Conservation (phyloP, 2,113 vertebrate species). For the Syngnathus floridae region DNA sequence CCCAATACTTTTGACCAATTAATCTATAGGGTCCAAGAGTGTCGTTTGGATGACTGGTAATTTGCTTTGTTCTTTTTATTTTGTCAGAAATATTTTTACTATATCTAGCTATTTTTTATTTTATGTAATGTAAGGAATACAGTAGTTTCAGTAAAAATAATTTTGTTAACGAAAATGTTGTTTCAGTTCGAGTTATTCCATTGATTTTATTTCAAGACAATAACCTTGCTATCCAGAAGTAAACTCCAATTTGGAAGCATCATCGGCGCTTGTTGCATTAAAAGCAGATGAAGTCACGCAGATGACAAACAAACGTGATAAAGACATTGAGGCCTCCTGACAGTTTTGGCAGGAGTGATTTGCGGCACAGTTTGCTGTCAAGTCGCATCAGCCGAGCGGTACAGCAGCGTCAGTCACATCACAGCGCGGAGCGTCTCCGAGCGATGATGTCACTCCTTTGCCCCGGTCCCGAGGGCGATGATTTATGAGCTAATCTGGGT, state of each 20-base stretch:
- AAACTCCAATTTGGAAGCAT: neutral
- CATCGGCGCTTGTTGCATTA: neutral
- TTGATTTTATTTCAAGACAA: too few species aligned
- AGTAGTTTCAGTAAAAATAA: too few species aligned
- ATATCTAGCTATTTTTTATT: too few species aligned
- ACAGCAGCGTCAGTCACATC: slow-evolving; percentile 54
- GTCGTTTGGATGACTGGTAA: neutral
- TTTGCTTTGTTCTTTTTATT: slow-evolving; percentile 1
- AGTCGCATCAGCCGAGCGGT: slow-evolving; percentile 53
- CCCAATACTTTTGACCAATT: neutral
- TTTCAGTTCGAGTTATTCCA: too few species aligned
- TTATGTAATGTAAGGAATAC: too few species aligned
- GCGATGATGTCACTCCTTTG: slow-evolving; percentile 73
- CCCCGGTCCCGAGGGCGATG: slow-evolving; percentile 67
- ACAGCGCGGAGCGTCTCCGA: slow-evolving; percentile 52
- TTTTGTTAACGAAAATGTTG: too few species aligned
- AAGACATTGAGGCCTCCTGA: slow-evolving; percentile 38
- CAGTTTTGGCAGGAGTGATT: slow-evolving; percentile 44
- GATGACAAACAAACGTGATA: slow-evolving; percentile 27
- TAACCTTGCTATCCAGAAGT: neutral
- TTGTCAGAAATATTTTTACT: neutral
- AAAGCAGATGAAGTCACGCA: slow-evolving; percentile 34
- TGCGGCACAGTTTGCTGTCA: slow-evolving; percentile 50
- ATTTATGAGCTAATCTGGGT: slow-evolving; percentile 89
- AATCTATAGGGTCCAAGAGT: too few species aligned